Evolutionary conservation across 2,797 vertebrate genomes (phyloP), one percentile per base, ranked within the genome.

Genomic region (Urophycis tenuis): DNA sequence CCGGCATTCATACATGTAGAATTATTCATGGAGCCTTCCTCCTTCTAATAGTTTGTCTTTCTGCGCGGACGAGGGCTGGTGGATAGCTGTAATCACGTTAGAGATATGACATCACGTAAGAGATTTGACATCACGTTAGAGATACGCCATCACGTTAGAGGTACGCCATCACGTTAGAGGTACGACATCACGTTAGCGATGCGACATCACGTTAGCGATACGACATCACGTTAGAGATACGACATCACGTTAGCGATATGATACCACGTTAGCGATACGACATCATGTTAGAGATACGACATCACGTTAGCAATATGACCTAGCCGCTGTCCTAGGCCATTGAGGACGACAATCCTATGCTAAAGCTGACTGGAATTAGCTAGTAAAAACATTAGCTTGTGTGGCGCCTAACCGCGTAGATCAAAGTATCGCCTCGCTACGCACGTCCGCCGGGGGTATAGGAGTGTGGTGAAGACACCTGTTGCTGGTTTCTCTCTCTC

Each of bases 21-120:
- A 30, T 73, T 29, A 41, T 29, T 15, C 39, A 74, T 53, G 29
- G 3, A 29, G 39, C 3, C 25, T 14, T 30, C 22, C 41, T 45
- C 36, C 10, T 49, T 49, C 39, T 41, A 45, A 41, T 31, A 10
- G 32, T 12, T 73, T n/a, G 30, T 30, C 5, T 53, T 53, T 53
- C 49, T 17, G 19, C 14, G 49, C 22, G 49, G 17, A 12, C 0
- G 41, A 30, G 29, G n/a, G n/a, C n/a, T 53, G 17, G 4, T 49
- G 73, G 73, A 15, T 15, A 14, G 41, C 30, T 78, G 29, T 25
- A 74, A 78, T 74, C 29, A 8, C 34, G 33, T 73, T 31, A 77
- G 30, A 64, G 17, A 33, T 33, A 29, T n/a, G n/a, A n/a, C n/a
- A n/a, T n/a, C n/a, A n/a, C n/a, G n/a, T n/a, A n/a, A n/a, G n/a